Evolutionary conservation across 64 coral and sea anemone species (phyloP), one percentile per base, ranked within the genome.

Genomic region (Catalaphyllia jardinei): DNA sequence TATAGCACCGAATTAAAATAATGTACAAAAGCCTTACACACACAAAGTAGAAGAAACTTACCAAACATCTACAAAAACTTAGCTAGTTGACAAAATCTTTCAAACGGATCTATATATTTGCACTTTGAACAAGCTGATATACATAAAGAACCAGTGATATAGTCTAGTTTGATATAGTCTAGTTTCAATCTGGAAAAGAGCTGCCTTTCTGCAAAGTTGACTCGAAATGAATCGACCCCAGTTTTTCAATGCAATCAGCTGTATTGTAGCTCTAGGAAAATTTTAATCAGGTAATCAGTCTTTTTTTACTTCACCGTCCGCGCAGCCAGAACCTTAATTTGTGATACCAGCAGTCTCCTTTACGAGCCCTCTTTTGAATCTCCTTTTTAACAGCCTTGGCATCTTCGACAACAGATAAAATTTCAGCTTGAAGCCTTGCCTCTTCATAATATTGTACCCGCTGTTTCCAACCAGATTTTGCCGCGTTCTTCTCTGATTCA

Each of bases 371-470:
- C 17, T 46, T 31, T 59, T 89, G 49, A 1, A 62, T 46, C 11
- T 74, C 54, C 15, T 61, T 24, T 25, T 82, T 0, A 3, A 20
- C 24, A 19, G 65, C 31, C 16, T 82, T 39, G 28, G 61, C 52
- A 81, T 82, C 88, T 62, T 81, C 82, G 7, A 81, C 52, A 82
- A 62, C 62, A 0, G 88, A 63, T 16, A 90, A 42, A 17, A 90
- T 62, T 24, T 60, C n/a, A 4, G 88, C 88, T 74, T 90, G 67
- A 25, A 71, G 76, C 3, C 72, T 79, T 52, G 79, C 88, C 25
- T 82, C 67, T 62, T 90, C 79, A 8, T 12, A 60, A 8, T 79
- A 79, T 18, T 62, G 0, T 6, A 90, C 27, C 18, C 88, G 88
- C 55, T 73, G 78, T 4, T 14, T 25, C 39, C 42, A 90, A 5